Evolutionary conservation across 2,113 vertebrate genomes (phyloP), one percentile per base, ranked within the genome.

Genomic region (Mungos mungo): DNA sequence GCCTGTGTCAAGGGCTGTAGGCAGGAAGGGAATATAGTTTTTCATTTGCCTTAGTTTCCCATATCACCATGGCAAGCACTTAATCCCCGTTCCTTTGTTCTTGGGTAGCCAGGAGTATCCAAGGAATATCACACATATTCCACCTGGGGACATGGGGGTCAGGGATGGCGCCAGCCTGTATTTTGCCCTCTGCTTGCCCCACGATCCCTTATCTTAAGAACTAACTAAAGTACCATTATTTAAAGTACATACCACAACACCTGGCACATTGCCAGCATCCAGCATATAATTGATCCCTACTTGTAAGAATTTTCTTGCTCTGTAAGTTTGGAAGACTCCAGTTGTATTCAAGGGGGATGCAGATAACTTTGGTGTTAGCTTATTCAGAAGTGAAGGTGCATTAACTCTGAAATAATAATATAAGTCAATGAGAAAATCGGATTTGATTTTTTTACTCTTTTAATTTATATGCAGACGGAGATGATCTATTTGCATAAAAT

Each of bases 311-410:
- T 38, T 47, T 47, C 71, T 84, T 93, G 21, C n/a, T 86, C 45
- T 71, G 3, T 82, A 21, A 31, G 13, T 82, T 60, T 52, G 45
- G 16, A 87, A 5, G n/a, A 25, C 19, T 85, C 38, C 3, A 1
- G 4, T 79, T 90, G 27, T 65, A 31, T 88, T 66, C 82, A 14
- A 69, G 63, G 60, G 82, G 11, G 45, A 68, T 68, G 3, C 57
- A 81, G 25, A 92, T 54, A 60, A 54, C 82, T 41, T 33, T 50
- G 35, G 76, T 33, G 31, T 41, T 71, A 27, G 41, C 25, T 90
- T 6, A 18, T 71, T 95, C 16, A 66, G 41, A 94, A 96, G 31
- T n/a, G 45, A 95, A 54, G 89, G n/a, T 66, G 45, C 71, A 35
- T 90, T 77, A 93, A 35, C 65, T 72, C 35, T 66, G 80, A 90